phyloP scores from a whole-genome alignment of 2,113 vertebrate species.

The Ginglymostoma cirratum region DNA sequence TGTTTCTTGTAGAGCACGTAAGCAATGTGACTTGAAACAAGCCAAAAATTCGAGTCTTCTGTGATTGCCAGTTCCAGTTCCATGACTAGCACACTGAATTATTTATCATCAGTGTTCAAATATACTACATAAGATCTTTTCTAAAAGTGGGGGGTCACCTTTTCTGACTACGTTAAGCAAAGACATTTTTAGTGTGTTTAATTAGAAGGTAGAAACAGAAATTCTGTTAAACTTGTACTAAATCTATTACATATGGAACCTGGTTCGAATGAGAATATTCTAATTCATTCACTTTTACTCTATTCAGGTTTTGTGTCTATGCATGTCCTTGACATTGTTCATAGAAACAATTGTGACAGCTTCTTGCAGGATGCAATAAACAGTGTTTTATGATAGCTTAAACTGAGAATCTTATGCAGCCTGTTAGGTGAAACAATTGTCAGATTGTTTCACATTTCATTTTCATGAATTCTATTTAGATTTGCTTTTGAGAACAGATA shows the following conservation, averaged over 20 bases:
- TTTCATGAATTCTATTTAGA: conserved; percentile 32
- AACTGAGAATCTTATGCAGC: background rate
- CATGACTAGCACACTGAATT: conserved; percentile 28
- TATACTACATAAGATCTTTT: conserved; percentile 23
- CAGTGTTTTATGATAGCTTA: conserved; percentile 24
- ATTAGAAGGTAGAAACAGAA: conserved; percentile 16
- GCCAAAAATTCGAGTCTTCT: conserved; percentile 26
- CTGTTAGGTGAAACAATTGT: conserved; percentile 36
- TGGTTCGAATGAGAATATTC: conserved; percentile 47
- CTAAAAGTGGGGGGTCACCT: conserved; percentile 15
- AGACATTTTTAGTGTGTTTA: conserved; percentile 27
- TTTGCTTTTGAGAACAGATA: conserved; percentile 27
- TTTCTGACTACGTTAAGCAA: conserved; percentile 22
- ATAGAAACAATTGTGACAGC: conserved; percentile 37
- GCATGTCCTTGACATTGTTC: conserved; percentile 49
- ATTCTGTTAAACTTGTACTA: conserved; percentile 49
- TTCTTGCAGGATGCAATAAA: conserved; percentile 40
- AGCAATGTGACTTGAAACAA: conserved; percentile 31
- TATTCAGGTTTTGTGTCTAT: conserved; percentile 54
- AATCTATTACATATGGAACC: conserved; percentile 50
- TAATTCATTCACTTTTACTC: conserved; percentile 53
- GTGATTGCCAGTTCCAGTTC: conserved; percentile 33
- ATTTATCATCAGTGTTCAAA: conserved; percentile 36
- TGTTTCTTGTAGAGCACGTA: conserved; percentile 23
- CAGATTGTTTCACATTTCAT: conserved; percentile 27